Conservation (phyloP, 2,113 vertebrate genomes). For the Carlito syrichta region DNA sequence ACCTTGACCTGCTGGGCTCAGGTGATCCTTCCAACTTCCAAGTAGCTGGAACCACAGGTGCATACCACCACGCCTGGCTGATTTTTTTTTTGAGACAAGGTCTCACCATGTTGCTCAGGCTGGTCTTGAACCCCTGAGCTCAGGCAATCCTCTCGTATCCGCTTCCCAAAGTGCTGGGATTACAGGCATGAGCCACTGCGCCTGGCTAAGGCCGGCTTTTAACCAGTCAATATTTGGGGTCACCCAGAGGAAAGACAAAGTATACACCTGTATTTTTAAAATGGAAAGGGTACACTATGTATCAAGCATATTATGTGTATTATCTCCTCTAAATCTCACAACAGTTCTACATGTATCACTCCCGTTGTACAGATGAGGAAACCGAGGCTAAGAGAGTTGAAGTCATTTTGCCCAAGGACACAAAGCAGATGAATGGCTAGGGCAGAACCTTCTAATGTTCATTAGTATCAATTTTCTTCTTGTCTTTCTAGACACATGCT, state of each 20-base stretch:
- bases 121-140: no score
- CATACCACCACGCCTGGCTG: no score
- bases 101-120: no score
- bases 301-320: background rate
- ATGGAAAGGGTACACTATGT: background rate
- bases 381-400: background rate
- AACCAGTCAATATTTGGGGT: background rate
- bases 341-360: background rate
- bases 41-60: no score
- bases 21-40: no score
- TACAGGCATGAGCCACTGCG: no score
- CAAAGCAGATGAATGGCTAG: background rate
- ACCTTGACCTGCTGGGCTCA: no score
- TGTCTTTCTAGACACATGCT: background rate
- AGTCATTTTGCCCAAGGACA: background rate
- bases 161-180: no score
- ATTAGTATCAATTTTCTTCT: background rate
- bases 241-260: background rate
- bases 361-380: background rate
- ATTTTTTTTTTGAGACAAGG: no score
- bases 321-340: background rate
- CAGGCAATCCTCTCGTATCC: no score
- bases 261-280: background rate
- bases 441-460: background rate
- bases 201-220: background rate